Evolutionary conservation across 1,140 invertebrate genomes (phyloP).

Genomic region (Aphelenchoides besseyi): DNA sequence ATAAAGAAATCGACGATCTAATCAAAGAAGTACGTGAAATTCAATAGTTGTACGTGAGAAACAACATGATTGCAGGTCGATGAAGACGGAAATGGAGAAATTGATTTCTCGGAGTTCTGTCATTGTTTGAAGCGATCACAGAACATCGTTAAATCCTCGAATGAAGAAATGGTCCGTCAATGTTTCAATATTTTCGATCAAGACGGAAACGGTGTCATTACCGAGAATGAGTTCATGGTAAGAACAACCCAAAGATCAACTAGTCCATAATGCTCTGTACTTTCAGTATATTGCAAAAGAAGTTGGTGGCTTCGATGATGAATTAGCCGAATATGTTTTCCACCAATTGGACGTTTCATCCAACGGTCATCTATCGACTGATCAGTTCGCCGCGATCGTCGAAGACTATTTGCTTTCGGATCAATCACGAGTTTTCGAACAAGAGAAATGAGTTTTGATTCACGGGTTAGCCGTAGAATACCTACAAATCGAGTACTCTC

Average conservation of each 20-base stretch:
- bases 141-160: slow-evolving; percentile 47
- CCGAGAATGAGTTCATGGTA: slow-evolving; percentile 61
- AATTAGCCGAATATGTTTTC: slow-evolving; percentile 59
- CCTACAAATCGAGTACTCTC: too few species aligned
- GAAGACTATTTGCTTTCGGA: slow-evolving; percentile 49
- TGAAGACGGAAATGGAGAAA: slow-evolving; percentile 62
- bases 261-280: neutral
- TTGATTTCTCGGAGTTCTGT: slow-evolving; percentile 61
- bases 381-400: slow-evolving; percentile 60
- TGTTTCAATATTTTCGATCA: slow-evolving; percentile 62
- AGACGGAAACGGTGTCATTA: slow-evolving; percentile 59
- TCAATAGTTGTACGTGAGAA: neutral
- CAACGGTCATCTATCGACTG: slow-evolving; percentile 53
- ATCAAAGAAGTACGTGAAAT: slow-evolving; percentile 54
- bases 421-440: neutral
- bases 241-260: too few species aligned
- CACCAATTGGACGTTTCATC: slow-evolving; percentile 58
- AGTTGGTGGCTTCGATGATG: slow-evolving; percentile 58
- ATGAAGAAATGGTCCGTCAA: slow-evolving; percentile 59
- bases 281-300: slow-evolving; percentile 61
- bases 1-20: slow-evolving; percentile 54
- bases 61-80: slow-evolving; percentile 48
- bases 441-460: slow-evolving; percentile 1
- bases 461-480: too few species aligned
- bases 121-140: slow-evolving; percentile 62